These are phyloP conservation scores for Drosophila teissieri DNA, from an alignment of 1,140 invertebrate genomes.

Conservation along the genomic window DNA sequence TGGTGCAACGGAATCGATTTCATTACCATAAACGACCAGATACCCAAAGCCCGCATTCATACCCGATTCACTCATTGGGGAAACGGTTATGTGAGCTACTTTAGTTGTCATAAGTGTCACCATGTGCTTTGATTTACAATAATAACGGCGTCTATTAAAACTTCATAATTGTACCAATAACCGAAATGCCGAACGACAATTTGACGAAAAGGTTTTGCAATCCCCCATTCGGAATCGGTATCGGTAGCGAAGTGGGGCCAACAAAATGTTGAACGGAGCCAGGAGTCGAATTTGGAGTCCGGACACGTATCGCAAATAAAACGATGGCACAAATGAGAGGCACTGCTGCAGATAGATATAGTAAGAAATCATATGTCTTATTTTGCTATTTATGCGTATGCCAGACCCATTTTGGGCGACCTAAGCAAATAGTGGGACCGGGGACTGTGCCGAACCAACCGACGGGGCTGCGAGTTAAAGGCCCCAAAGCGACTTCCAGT, in stretches of 20 bases:
- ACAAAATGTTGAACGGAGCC: slow-evolving; percentile 15
- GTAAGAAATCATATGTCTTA: slow-evolving; percentile 81
- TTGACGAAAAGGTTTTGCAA: slow-evolving; percentile 69
- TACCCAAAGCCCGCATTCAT: slow-evolving; percentile 2
- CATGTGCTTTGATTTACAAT: slow-evolving; percentile 81
- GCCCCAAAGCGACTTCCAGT: slow-evolving; percentile 53
- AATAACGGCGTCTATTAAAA: slow-evolving; percentile 78
- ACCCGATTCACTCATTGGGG: slow-evolving; percentile 12
- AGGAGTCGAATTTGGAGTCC: slow-evolving; percentile 50
- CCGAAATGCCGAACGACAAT: slow-evolving; percentile 63
- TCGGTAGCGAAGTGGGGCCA: slow-evolving; percentile 1
- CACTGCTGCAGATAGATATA: slow-evolving; percentile 55
- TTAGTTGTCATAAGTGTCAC: slow-evolving; percentile 82
- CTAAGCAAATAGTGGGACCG: slow-evolving; percentile 76
- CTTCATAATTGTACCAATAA: slow-evolving; percentile 83
- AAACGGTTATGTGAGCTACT: slow-evolving; percentile 80
- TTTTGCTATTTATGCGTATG: slow-evolving; percentile 80
- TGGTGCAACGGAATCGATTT: slow-evolving; percentile 54
- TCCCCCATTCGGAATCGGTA: slow-evolving; percentile 33
- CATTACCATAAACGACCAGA: slow-evolving; percentile 58
- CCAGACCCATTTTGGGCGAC: slow-evolving; percentile 80
- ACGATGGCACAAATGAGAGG: slow-evolving; percentile 72
- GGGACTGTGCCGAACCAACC: background rate
- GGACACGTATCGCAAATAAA: slow-evolving; percentile 75
- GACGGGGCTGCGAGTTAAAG: slow-evolving; percentile 39